Conservation (phyloP, 2,888 invertebrate genomes). For the Leucozona laternaria region DNA sequence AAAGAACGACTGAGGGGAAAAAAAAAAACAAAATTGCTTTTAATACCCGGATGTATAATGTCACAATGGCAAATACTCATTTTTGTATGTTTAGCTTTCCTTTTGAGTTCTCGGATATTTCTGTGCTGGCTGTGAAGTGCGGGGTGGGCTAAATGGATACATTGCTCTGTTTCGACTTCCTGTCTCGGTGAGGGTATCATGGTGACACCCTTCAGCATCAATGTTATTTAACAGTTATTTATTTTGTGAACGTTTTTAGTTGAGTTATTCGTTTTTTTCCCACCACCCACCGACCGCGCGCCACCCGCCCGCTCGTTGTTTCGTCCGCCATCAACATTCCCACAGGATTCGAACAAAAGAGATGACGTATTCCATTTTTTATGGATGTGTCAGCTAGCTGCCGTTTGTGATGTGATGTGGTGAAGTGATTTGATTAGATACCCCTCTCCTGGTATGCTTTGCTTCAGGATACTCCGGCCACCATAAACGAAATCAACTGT, state of each 20-base stretch:
- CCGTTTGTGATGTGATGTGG: constrained; percentile 67
- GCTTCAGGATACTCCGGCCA: constrained; percentile 14
- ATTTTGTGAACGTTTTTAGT: constrained; percentile 67
- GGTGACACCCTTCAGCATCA: constrained; percentile 69
- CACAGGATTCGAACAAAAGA: constrained; percentile 72
- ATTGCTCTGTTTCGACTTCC: constrained; percentile 51
- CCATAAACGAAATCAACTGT: constrained; percentile 58
- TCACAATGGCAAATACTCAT: constrained; percentile 72
- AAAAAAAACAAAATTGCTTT: constrained; percentile 65
- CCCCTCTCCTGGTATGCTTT: constrained; percentile 22
- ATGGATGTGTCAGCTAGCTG: constrained; percentile 69
- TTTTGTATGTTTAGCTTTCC: constrained; percentile 70
- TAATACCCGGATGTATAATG: constrained; percentile 76
- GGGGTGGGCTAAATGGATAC: constrained; percentile 45
- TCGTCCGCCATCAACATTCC: constrained; percentile 55
- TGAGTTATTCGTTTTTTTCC: constrained; percentile 63
- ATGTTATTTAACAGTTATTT: constrained; percentile 75
- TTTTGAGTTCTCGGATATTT: constrained; percentile 20
- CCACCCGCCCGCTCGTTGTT: background rate
- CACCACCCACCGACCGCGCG: constrained; percentile 34
- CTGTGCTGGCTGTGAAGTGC: constrained; percentile 19
- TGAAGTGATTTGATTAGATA: constrained; percentile 74
- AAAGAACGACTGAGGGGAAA: constrained; percentile 28
- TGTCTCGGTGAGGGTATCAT: constrained; percentile 54
- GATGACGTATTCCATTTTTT: constrained; percentile 75